These are phyloP conservation scores for Drosophila buzzatii DNA, from an alignment of 2,888 invertebrate species.

Conservation along the genomic window DNA sequence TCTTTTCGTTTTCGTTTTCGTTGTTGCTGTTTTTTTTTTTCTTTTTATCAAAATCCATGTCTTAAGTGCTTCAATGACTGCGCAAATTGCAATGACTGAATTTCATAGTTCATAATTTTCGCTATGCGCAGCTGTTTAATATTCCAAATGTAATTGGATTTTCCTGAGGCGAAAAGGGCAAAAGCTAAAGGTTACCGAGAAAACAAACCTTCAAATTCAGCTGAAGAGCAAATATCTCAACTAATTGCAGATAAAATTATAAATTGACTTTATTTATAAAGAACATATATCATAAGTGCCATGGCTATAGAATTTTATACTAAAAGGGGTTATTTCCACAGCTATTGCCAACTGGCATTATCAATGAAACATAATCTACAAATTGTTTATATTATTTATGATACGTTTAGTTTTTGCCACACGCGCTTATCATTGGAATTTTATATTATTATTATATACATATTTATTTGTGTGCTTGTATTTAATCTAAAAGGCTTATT, in stretches of 20 bases:
- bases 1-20: background rate
- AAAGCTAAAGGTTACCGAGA: background rate
- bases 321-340: background rate
- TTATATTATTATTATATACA: constrained; percentile 26
- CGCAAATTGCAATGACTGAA: constrained; percentile 30
- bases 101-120: constrained; percentile 26
- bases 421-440: constrained; percentile 27
- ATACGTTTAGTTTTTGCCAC: constrained; percentile 26
- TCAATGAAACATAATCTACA: constrained; percentile 20
- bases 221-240: constrained; percentile 40
- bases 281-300: background rate
- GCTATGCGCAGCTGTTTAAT: constrained; percentile 29
- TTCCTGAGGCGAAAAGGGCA: background rate
- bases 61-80: constrained; percentile 48
- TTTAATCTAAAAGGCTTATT: constrained; percentile 30
- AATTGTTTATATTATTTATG: constrained; percentile 30
- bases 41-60: constrained; percentile 41
- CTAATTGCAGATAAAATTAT: background rate
- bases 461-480: constrained; percentile 22
- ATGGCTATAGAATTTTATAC: background rate
- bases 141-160: constrained; percentile 33
- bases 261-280: too few relatives aligned
- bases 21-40: background rate
- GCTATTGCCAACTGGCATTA: background rate
- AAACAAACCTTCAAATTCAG: background rate